Evolutionary conservation across 2,888 invertebrate species (phyloP).

Genomic region (Lycocerus yunnanus): DNA sequence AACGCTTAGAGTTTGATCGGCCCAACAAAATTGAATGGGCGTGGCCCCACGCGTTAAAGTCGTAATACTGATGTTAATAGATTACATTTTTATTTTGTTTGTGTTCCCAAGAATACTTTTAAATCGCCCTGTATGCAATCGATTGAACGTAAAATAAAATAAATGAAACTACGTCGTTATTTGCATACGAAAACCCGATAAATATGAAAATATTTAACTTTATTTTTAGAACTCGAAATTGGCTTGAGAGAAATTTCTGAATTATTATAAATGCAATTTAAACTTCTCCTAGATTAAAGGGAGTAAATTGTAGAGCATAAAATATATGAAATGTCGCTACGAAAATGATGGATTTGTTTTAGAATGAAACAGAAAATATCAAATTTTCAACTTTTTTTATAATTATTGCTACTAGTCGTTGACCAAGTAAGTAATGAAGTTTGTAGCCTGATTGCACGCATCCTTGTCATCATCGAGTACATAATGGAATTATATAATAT

Average conservation of each 20-base stretch:
- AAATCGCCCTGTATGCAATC: background rate
- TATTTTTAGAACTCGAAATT: slow-evolving; percentile 22
- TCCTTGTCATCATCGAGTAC: background rate
- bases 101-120: background rate
- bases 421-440: background rate
- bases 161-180: background rate
- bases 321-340: background rate
- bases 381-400: background rate
- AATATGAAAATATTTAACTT: slow-evolving; percentile 22
- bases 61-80: background rate
- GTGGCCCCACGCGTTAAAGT: background rate
- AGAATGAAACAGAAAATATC: background rate
- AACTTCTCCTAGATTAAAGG: slow-evolving; percentile 19
- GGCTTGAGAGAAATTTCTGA: slow-evolving; percentile 18
- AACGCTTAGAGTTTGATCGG: background rate
- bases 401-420: background rate
- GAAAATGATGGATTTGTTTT: background rate
- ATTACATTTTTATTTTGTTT: background rate
- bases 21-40: background rate
- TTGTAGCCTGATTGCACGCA: background rate
- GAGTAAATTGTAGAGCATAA: slow-evolving; percentile 3
- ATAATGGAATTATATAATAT: background rate
- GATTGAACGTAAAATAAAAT: background rate
- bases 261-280: slow-evolving; percentile 28
- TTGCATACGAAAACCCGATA: slow-evolving; percentile 27